phyloP scores from a whole-genome alignment of 35 echinoderm and acorn worm species.

The Ophiothrix spiculata region DNA sequence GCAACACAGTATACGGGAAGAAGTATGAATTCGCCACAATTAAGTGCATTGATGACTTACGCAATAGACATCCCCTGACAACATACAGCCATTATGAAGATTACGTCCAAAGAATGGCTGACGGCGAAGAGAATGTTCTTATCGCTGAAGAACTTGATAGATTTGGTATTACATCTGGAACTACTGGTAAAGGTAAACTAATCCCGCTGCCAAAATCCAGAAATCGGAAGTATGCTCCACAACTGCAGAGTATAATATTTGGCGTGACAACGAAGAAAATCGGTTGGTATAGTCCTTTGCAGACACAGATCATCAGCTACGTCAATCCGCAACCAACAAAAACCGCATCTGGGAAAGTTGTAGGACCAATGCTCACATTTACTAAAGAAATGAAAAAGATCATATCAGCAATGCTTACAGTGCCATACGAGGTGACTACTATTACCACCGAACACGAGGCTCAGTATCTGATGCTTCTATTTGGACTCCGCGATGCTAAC shows the following conservation, averaged over 20 bases:
- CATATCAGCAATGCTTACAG: background rate
- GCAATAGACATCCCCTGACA: conserved; percentile 56
- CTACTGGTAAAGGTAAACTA: conserved; percentile 56
- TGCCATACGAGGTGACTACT: conserved; percentile 27
- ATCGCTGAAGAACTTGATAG: conserved; percentile 22
- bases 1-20: conserved; percentile 51
- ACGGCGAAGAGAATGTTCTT: conserved; percentile 68
- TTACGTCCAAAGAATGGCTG: conserved; percentile 44
- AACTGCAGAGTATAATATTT: background rate
- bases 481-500: conserved; percentile 52
- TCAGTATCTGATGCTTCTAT: conserved; percentile 58
- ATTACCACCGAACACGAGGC: conserved; percentile 54
- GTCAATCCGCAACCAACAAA: conserved; percentile 15
- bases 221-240: background rate
- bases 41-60: conserved; percentile 34
- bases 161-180: conserved; percentile 61
- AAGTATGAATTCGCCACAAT: conserved; percentile 31
- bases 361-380: conserved; percentile 2
- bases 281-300: conserved; percentile 19
- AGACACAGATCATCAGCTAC: conserved; percentile 20
- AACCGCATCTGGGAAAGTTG: conserved; percentile 15
- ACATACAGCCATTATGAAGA: conserved; percentile 61
- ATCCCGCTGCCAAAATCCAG: conserved; percentile 20
- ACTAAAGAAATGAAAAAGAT: background rate
- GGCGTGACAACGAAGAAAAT: background rate